Conservation (phyloP, 1,140 invertebrate genomes). For the Aphidius gifuensis region DNA sequence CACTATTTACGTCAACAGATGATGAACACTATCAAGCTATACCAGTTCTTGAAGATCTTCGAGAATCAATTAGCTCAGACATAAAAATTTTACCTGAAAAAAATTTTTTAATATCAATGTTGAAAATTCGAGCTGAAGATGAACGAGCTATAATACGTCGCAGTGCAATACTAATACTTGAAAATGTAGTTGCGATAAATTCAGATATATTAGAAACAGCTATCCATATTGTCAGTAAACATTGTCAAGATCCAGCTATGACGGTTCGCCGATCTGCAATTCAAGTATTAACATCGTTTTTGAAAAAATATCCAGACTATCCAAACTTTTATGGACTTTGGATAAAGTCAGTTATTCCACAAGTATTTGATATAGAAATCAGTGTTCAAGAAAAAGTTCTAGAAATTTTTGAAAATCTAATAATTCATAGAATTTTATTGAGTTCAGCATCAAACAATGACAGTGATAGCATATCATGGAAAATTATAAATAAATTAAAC, state of each 20-base stretch:
- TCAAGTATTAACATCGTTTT: slow-evolving; percentile 56
- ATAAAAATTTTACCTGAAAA: slow-evolving; percentile 44
- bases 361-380: slow-evolving; percentile 61
- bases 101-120: slow-evolving; percentile 47
- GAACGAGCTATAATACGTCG: slow-evolving; percentile 61
- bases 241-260: slow-evolving; percentile 60
- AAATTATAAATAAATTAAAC: slow-evolving; percentile 37
- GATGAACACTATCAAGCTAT: slow-evolving; percentile 36
- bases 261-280: slow-evolving; percentile 59
- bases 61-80: slow-evolving; percentile 27
- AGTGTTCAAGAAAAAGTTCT: slow-evolving; percentile 63
- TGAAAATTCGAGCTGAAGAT: slow-evolving; percentile 56
- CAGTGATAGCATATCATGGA: slow-evolving; percentile 40
- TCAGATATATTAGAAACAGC: slow-evolving; percentile 27
- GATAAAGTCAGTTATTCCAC: slow-evolving; percentile 58
- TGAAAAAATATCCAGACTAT: slow-evolving; percentile 52
- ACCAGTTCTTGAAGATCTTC: slow-evolving; percentile 30
- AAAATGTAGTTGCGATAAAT: slow-evolving; percentile 34
- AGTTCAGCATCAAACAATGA: slow-evolving; percentile 4
- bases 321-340: slow-evolving; percentile 50
- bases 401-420: slow-evolving; percentile 45
- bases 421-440: slow-evolving; percentile 33
- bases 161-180: slow-evolving; percentile 57
- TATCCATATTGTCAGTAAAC: slow-evolving; percentile 46
- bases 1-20: slow-evolving; percentile 44